Base-by-base conservation (phyloP, 2,113 vertebrate genomes). In the Hydrolagus affinis region DNA sequence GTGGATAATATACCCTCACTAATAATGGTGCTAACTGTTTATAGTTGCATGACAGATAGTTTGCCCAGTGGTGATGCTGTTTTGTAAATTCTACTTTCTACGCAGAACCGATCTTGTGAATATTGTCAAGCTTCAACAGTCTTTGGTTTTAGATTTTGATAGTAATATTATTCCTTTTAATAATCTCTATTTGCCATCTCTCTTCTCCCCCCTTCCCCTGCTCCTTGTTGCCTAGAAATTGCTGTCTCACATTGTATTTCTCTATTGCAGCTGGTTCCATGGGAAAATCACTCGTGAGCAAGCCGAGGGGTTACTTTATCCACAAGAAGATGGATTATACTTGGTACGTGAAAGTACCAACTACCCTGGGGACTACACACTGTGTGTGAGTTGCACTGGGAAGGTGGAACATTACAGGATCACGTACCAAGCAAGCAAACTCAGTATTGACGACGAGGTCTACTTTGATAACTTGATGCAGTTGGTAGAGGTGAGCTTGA, bases 341-440 rank as follows among this genome's bases (percentile, higher is more conserved):
- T 94, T 99, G 89, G 98, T 99, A 86, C 94, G 98, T 21, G 97
- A 99, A 90, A 98, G 97, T 93, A 98, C 97, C 91, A 99, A 99
- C 94, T 98, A 95, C 89, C 98, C 98, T 0, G 98, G 98, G 0
- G 97, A 99, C 92, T 99, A 99, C 93, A 99, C 98, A 0, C 94
- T 99, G 86, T 99, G 98, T 1, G 97, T 99, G 88, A 98, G 96
- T 93, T 99, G 96, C 0, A 96, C 98, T 0, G 94, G 95, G 77
- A 98, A 97, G 90, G 98, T 99, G 93, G 98, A 99, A 92, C 97
- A 99, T 91, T 99, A 99, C 91, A 96, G 94, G 88, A 98, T 99
- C 91, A 96, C 96, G 88, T 98, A 98, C 91, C 91, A 94, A 1
- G 88, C 96, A 57, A 95, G 96, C 92, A 97, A 98, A 91, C 96